phyloP scores from a whole-genome alignment of 2,797 vertebrate species.

The Champsocephalus gunnari region DNA sequence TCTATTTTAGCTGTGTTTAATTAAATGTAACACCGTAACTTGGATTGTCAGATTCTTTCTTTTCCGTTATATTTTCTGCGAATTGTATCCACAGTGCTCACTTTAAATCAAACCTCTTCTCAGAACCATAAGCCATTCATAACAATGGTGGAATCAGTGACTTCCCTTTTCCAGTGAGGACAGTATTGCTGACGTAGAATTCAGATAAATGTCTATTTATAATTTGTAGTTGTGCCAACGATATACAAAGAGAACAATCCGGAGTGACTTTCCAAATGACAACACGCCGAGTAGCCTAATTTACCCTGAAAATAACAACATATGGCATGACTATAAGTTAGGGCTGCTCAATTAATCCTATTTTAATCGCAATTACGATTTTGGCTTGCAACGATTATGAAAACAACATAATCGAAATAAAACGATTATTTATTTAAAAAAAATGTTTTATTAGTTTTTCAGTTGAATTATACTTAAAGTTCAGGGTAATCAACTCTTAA shows the following conservation, averaged over 20 bases:
- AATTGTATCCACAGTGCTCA: not conserved
- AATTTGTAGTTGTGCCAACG: not conserved
- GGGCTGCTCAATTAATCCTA: too few relatives aligned
- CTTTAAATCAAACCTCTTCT: not conserved
- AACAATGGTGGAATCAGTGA: not conserved
- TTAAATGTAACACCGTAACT: not conserved
- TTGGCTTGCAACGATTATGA: too few relatives aligned
- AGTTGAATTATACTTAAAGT: too few relatives aligned
- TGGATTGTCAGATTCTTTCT: not conserved
- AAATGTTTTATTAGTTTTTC: too few relatives aligned
- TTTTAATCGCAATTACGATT: too few relatives aligned
- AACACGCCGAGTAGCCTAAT: not conserved
- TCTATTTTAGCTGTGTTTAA: not conserved
- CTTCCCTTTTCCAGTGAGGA: not conserved
- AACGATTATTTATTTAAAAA: too few relatives aligned
- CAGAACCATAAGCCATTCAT: not conserved
- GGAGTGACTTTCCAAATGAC: not conserved
- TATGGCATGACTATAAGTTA: not conserved
- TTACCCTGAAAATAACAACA: slow-evolving; percentile 6
- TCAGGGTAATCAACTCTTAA: too few relatives aligned
- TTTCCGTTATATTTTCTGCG: too few relatives aligned
- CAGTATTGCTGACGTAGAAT: not conserved
- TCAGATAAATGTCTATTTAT: not conserved
- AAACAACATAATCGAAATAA: too few relatives aligned
- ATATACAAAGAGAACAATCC: not conserved